Base-by-base conservation (phyloP, 2,888 invertebrate genomes). In the Hipparchia semele region DNA sequence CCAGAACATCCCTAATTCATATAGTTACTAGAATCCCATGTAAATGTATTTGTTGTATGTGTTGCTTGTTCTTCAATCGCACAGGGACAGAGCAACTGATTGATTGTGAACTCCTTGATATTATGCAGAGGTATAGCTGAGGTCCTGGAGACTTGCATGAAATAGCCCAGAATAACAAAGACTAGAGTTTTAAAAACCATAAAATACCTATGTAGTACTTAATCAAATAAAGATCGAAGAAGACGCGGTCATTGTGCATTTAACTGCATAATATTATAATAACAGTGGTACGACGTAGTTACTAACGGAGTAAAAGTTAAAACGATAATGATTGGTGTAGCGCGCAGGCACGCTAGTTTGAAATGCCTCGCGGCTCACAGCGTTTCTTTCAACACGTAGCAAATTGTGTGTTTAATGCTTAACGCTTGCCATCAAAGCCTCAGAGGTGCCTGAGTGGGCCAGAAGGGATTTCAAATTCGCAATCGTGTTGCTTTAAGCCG, bases 331-430 rank as follows among this genome's bases (percentile, higher is more conserved):
- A 90, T 86, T 81, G 86, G 87, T 85, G 80, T 83, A 75, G 80
- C 80, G 79, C 80, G 85, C 85, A 85, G 84, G 86, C 84, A 84
- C 80, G 84, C 84, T 87, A 87, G 87, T 85, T 87, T 87, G 87
- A 88, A 82, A 86, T 87, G 89, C 91, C 93, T 86, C 77, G 83
- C 90, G 90, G 87, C 80, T 83, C 81, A 75, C 79, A 84, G 84
- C 81, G 85, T 88, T 91, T 91, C 93, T 93, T 92, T 94, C 93
- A 91, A 91, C 94, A 90, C 92, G 87, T 91, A 87, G 85, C 81
- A 83, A 83, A 87, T 89, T 92, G 90, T 93, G 87, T 92, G 89
- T 92, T 91, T 92, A 92, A 90, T 85, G 84, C 84, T 84, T 88
- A 87, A 87, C 85, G 84, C 83, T 83, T 81, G 79, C 86, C 84